Evolutionary conservation across 2,113 vertebrate genomes (phyloP), one percentile per base, ranked within the genome.

Genomic region (Ornithorhynchus anatinus): DNA sequence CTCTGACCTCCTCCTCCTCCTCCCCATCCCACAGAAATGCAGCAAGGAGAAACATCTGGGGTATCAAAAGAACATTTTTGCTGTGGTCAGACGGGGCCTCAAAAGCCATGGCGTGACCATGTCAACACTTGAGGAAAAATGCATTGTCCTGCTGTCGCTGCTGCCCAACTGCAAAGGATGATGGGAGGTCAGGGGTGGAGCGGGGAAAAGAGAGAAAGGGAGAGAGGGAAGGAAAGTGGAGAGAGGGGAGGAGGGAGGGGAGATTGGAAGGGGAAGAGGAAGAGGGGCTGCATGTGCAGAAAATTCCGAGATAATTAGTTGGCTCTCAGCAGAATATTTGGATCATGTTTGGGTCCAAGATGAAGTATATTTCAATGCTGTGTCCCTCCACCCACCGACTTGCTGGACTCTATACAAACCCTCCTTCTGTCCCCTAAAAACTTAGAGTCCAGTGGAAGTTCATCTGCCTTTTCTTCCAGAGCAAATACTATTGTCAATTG

Each of bases 381-480:
- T 75, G 58, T 72, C 77, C 72, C 64, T 45, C 70, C 59, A 68
- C 23, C 59, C 52, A n/a, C n/a, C n/a, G n/a, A n/a, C n/a, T n/a
- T n/a, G n/a, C n/a, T n/a, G n/a, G n/a, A n/a, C n/a, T n/a, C n/a
- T n/a, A n/a, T n/a, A n/a, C n/a, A n/a, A n/a, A n/a, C n/a, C n/a
- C n/a, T n/a, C n/a, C n/a, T n/a, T n/a, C n/a, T n/a, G n/a, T n/a
- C n/a, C n/a, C n/a, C n/a, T n/a, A n/a, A n/a, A n/a, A n/a, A n/a
- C n/a, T n/a, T n/a, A n/a, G n/a, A n/a, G n/a, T n/a, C n/a, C n/a
- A n/a, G n/a, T n/a, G n/a, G n/a, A n/a, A n/a, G n/a, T n/a, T n/a
- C n/a, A n/a, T n/a, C n/a, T 57, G 54, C 80, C 53, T 29, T 76
- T 67, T 59, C 80, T 56, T 88, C 20, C 71, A 50, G 42, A 73